phyloP scores from a whole-genome alignment of 2,797 vertebrate genomes.

The Smutsia temminckii region DNA sequence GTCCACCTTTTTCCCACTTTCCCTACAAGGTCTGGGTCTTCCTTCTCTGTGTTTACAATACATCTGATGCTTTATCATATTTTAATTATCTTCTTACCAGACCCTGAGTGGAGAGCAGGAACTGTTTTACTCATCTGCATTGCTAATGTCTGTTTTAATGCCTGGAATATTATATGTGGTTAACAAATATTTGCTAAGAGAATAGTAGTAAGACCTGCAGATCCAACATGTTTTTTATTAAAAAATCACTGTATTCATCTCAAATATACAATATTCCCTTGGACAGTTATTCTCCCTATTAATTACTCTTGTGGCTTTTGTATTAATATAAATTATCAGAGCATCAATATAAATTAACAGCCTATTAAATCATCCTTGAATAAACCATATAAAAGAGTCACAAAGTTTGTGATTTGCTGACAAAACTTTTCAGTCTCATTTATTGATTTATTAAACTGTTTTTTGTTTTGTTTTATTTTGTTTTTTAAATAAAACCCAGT shows the following conservation, averaged over 20 bases:
- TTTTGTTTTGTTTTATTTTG: not conserved
- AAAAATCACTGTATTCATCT: constrained; percentile 8
- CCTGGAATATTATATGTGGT: not conserved
- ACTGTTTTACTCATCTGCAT: not conserved
- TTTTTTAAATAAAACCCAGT: not conserved
- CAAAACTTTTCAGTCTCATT: not conserved
- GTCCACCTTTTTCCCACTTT: not conserved
- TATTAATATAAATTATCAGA: not conserved
- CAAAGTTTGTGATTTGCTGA: constrained; percentile 8
- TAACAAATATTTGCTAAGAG: constrained; percentile 4
- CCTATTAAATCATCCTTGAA: not conserved
- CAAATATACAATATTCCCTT: not conserved
- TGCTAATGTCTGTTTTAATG: not conserved
- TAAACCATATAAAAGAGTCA: not conserved
- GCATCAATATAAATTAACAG: constrained; percentile 10
- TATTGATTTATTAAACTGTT: not conserved
- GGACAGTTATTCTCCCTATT: not conserved
- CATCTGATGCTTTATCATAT: not conserved
- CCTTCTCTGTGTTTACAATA: not conserved
- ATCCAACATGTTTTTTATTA: not conserved
- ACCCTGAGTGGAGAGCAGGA: not conserved
- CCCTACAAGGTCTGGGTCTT: not conserved
- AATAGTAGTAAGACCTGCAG: not conserved
- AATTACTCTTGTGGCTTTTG: not conserved
- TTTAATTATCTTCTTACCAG: not conserved